Conservation (phyloP, 2,797 vertebrate species). For the Babyrousa celebensis region DNA sequence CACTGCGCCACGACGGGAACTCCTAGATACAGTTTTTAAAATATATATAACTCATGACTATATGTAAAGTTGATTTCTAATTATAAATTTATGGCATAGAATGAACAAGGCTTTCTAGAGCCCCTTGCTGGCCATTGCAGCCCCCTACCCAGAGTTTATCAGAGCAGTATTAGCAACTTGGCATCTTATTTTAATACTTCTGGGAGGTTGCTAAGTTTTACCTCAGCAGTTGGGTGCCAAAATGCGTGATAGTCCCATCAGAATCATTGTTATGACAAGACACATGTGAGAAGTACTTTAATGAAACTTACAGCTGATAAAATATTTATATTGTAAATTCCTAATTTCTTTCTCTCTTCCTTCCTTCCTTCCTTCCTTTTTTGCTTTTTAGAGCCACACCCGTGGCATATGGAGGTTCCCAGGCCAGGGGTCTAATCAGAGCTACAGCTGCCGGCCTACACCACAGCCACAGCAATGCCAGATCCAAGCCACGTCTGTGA, state of each 20-base stretch:
- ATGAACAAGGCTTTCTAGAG: background rate
- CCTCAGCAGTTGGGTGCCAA: background rate
- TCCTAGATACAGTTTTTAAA: background rate
- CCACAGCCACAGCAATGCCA: no score
- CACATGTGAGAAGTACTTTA: background rate
- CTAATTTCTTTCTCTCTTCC: background rate
- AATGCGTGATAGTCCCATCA: background rate
- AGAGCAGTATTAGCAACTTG: background rate
- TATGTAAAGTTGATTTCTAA: constrained; percentile 37
- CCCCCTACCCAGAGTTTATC: background rate
- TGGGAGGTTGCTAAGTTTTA: background rate
- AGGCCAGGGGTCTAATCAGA: no score
- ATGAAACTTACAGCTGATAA: constrained; percentile 45
- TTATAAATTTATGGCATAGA: background rate
- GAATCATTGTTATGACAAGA: background rate
- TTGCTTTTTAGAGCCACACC: no score
- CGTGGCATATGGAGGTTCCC: no score
- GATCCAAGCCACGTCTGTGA: no score
- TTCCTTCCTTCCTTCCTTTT: no score
- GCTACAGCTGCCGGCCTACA: no score
- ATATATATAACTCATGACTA: constrained; percentile 27
- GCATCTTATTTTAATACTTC: background rate
- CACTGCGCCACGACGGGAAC: no score
- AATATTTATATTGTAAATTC: constrained; percentile 17
- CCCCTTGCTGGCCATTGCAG: background rate